A percentile compares a stretch with the other conserved stretches of the same genome.
phyloP scores from a whole-genome alignment of 92 coral and sea anemone species.

The Parazoanthus swiftii region DNA sequence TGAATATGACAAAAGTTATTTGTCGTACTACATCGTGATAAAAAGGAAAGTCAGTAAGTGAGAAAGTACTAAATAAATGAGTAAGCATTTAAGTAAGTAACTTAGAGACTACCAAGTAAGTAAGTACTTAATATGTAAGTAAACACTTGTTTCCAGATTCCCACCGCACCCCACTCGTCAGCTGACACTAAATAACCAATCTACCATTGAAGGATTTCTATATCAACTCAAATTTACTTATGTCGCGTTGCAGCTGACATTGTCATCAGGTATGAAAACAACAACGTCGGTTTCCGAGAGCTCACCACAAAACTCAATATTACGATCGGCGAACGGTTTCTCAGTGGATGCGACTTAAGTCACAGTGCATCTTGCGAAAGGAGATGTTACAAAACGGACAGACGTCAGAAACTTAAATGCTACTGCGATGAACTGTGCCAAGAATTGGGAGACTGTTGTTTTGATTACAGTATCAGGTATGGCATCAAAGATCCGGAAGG shows the following conservation, averaged over 20 bases:
- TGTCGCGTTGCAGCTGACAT: background rate
- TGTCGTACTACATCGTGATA: too few relatives aligned
- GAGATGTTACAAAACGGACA: background rate
- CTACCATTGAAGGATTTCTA: background rate
- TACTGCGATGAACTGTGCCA: conserved; percentile 17
- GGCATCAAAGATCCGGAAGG: background rate
- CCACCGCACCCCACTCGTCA: background rate
- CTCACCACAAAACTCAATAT: background rate
- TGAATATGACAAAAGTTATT: too few relatives aligned
- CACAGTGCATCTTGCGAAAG: background rate
- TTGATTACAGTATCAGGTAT: conserved; percentile 8
- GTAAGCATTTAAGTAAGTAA: too few relatives aligned
- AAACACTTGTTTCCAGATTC: too few relatives aligned
- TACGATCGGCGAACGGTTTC: background rate
- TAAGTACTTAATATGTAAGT: too few relatives aligned
- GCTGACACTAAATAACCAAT: background rate
- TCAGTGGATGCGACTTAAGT: background rate
- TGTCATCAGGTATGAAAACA: background rate
- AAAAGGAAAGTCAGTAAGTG: too few relatives aligned
- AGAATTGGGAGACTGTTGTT: conserved; percentile 17
- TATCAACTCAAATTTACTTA: background rate
- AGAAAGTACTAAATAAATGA: too few relatives aligned
- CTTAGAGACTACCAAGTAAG: too few relatives aligned
- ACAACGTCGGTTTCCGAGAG: background rate
- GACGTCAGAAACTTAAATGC: background rate